A percentile compares a stretch with the other conserved stretches of the same genome.
Evolutionary conservation across 2,888 invertebrate genomes (phyloP).

Genomic region (Macrophya alboannulata): DNA sequence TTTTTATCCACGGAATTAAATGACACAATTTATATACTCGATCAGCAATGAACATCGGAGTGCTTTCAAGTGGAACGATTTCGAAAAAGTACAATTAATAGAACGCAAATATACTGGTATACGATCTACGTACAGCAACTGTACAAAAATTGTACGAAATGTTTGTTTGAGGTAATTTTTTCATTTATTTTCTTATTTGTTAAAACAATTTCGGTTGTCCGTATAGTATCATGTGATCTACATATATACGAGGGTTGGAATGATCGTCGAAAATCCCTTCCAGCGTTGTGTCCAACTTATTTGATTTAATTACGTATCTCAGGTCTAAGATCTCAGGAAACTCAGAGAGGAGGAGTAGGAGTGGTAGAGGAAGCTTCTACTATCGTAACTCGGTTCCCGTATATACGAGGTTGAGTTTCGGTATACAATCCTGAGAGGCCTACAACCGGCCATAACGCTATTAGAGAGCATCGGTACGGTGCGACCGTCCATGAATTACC

Average conservation of each 20-base stretch:
- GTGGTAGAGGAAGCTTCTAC: neutral
- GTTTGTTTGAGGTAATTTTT: neutral
- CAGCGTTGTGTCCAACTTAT: neutral
- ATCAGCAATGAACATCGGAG: neutral
- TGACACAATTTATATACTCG: neutral
- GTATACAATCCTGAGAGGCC: slow-evolving; percentile 19
- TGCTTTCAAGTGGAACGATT: neutral
- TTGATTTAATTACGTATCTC: slow-evolving; percentile 1
- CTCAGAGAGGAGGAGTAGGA: neutral
- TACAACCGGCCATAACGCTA: slow-evolving; percentile 48
- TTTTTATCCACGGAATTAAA: neutral
- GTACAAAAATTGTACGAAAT: neutral
- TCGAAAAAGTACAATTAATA: neutral
- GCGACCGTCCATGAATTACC: slow-evolving; percentile 49
- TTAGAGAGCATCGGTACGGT: slow-evolving; percentile 39
- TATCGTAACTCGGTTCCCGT: slow-evolving; percentile 31
- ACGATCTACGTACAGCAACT: no score
- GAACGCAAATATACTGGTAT: neutral
- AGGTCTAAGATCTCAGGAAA: neutral
- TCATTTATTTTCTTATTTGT: neutral
- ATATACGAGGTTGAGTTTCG: slow-evolving; percentile 1
- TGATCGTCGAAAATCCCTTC: slow-evolving; percentile 12
- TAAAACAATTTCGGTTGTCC: neutral
- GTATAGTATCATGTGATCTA: neutral
- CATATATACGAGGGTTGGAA: neutral